Base-by-base conservation (phyloP, 2,888 invertebrate species). In the Platycheirus rosarum region DNA sequence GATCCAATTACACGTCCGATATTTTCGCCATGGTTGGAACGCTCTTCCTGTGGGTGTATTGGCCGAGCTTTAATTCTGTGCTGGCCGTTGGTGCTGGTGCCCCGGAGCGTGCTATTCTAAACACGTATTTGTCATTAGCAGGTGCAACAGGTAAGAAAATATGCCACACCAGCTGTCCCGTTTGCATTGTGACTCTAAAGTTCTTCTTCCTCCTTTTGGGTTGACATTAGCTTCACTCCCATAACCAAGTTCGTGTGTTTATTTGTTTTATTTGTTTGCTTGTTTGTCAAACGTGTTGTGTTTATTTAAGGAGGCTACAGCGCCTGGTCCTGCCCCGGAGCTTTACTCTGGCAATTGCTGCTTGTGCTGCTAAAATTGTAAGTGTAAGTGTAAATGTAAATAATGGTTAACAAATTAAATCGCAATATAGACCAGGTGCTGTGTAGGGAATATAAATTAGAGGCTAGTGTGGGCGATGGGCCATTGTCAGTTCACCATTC, bases 61-160 rank as follows among this genome's bases (percentile, higher is more conserved):
- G 98, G 98, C 98, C 98, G 0, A 97, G 97, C 78, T 99, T 99
- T 92, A 99, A 98, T 91, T 95, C 96, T 2, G 97, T 95, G 0
- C 93, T 96, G 65, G 92, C 95, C 23, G 92, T 92, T 1, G 93
- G 93, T 0, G 93, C 93, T 79, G 93, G 93, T 85, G 95, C 94
- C 86, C 95, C 95, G 85, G 94, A 95, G 87, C 92, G 98, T 76
- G 98, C 98, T 23, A 94, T 98, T 84, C 93, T 98, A 89, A 98
- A 99, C 92, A 98, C 98, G 0, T 97, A 98, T 88, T 92, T 98
- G 80, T 95, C 98, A 44, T 92, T 99, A 86, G 94, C 95, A 70
- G 93, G 97, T 29, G 92, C 93, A 85, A 92, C 93, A 88, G 93
- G 93, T 91, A 91, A 91, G 89, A 82, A 77, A 86, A 23, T n/a